phyloP scores from a whole-genome alignment of 2,797 vertebrate genomes.

The Prionace glauca region DNA sequence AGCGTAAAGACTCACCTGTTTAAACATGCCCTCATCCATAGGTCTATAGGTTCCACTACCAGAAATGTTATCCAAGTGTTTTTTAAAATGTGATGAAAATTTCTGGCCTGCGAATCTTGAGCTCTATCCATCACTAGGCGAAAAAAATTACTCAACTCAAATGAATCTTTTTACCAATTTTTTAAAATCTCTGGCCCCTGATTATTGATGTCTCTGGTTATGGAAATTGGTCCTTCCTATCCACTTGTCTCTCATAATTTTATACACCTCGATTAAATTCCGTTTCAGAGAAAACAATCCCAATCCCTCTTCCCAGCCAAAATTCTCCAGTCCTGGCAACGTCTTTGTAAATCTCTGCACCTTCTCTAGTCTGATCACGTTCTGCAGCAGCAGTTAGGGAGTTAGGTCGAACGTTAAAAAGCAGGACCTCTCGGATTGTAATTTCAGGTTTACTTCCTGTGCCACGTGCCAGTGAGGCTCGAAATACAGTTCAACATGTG shows the following conservation, averaged over 20 bases:
- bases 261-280: not conserved
- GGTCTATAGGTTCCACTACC: not conserved
- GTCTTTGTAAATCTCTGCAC: not conserved
- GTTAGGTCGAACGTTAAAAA: too few relatives aligned
- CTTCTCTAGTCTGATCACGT: not conserved
- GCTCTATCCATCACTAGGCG: not conserved
- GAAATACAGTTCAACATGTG: too few relatives aligned
- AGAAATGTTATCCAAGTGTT: not conserved
- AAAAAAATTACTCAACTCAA: not conserved
- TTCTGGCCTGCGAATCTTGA: not conserved
- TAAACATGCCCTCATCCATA: not conserved
- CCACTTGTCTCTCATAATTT: not conserved
- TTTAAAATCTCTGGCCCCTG: not conserved
- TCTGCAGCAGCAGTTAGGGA: too few relatives aligned
- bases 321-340: not conserved
- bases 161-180: not conserved
- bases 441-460: too few relatives aligned
- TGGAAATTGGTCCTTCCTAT: too few relatives aligned
- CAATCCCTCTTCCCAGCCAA: not conserved
- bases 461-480: too few relatives aligned
- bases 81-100: not conserved
- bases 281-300: not conserved
- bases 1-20: too few relatives aligned
- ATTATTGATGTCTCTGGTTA: not conserved
- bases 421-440: too few relatives aligned